Base-by-base conservation (phyloP, 92 coral and sea anemone species). In the Zoanthus sansibaricus region DNA sequence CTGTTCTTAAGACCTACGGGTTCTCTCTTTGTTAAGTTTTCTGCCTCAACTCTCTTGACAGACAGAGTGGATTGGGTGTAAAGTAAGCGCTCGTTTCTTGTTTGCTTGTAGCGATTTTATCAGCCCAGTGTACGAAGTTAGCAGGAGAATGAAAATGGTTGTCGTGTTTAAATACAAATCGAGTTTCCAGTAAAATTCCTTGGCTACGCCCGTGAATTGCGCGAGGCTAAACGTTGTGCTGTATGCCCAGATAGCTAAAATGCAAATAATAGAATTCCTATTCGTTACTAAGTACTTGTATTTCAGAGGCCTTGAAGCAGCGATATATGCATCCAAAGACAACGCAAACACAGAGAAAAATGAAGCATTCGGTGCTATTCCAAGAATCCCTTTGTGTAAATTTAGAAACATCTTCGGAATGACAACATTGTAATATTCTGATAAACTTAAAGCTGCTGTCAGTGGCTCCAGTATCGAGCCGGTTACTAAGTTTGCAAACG, bases 161-260 rank as follows among this genome's bases (percentile, higher is more conserved):
- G 75, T 42, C 32, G 86, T 82, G 55, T 82, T 82, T 25, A 82
- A 17, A 37, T 82, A 82, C 78, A 82, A 54, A 67, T 82, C 86
- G 46, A 82, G 64, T 49, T 69, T 82, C 15, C n/a, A 69, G 45
- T 82, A 82, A 13, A 16, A 7, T 52, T 71, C 61, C 13, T 47
- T 25, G 1, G 32, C 8, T 25, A 71, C 25, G 16, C 78, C 86
- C 4, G 49, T 21, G 44, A 82, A 71, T 58, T 69, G 86, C 55
- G 49, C n/a, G 12, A 82, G 67, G 18, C 86, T 82, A 75, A 82
- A 82, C 32, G 68, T 47, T 32, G 62, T 82, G 68, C 31, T 82
- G 18, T 82, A 82, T 25, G 49, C 14, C 86, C 86, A 82, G 62
- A 82, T 71, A 48, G 47, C 21, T 3, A 33, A 46, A 68, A 69